A percentile compares a stretch with the other conserved stretches of the same genome.
Conservation (phyloP, 2,113 vertebrate genomes). For the Tinamus guttatus region DNA sequence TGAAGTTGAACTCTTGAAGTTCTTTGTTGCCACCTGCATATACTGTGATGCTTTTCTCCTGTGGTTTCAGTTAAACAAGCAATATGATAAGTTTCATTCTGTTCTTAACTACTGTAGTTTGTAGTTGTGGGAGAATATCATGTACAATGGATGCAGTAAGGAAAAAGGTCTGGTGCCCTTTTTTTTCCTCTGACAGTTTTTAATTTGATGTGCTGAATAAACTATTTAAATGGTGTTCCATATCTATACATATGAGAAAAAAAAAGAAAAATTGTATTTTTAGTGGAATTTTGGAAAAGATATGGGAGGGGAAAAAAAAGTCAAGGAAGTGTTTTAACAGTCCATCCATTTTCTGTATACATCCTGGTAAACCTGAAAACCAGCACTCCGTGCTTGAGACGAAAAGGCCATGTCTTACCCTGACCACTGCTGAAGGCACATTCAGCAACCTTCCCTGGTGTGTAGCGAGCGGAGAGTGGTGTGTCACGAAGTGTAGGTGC, state of each 20-base stretch:
- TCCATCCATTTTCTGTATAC: neutral
- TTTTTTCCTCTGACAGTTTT: neutral
- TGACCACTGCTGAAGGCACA: neutral
- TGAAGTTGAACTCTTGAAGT: too few species aligned
- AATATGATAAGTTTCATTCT: neutral
- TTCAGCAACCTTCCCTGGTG: neutral
- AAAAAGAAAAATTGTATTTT: neutral
- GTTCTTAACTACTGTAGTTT: neutral
- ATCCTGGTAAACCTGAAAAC: neutral
- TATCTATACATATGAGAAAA: neutral
- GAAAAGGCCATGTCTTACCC: neutral
- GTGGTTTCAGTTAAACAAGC: neutral
- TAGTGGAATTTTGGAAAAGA: neutral
- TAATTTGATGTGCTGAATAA: neutral
- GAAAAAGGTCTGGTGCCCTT: neutral
- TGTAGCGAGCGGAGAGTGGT: neutral
- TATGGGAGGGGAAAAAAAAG: neutral
- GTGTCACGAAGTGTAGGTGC: neutral
- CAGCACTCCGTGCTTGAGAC: neutral
- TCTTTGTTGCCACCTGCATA: neutral
- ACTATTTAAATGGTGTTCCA: neutral
- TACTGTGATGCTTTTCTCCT: neutral
- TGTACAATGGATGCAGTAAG: neutral
- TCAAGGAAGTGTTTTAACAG: neutral
- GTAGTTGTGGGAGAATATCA: neutral